Conservation (phyloP, 2,113 vertebrate genomes). For the Rhea pennata region DNA sequence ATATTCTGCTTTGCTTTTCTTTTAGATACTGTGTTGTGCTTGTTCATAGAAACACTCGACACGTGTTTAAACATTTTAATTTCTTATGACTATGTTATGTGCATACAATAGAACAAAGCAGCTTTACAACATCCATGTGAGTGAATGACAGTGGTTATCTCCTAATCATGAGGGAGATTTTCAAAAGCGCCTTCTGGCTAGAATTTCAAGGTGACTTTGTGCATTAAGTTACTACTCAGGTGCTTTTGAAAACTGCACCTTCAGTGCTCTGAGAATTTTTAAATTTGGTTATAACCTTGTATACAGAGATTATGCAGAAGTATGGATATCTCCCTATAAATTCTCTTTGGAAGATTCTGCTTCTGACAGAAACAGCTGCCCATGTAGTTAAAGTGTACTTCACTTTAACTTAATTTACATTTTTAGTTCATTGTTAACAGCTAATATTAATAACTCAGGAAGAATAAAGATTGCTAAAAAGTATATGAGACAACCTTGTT, state of each 20-base stretch:
- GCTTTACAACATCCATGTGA: conserved; percentile 4
- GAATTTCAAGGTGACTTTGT: conserved; percentile 33
- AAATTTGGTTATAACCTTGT: background rate
- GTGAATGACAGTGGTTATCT: background rate
- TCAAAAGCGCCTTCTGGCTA: background rate
- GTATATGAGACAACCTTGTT: background rate
- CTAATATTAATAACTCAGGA: background rate
- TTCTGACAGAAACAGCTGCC: background rate
- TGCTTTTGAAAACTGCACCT: background rate
- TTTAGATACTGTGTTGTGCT: background rate
- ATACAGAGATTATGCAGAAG: background rate
- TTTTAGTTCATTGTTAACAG: background rate
- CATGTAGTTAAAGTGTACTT: background rate
- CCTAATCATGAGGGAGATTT: conserved; percentile 30
- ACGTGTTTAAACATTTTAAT: background rate
- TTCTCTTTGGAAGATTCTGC: background rate
- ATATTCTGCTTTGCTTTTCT: background rate
- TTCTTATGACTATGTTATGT: conserved; percentile 14
- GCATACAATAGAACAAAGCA: background rate
- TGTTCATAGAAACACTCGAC: background rate
- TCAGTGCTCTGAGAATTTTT: background rate
- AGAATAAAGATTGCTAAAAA: background rate
- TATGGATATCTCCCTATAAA: background rate
- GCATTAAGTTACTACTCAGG: background rate
- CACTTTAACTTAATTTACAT: background rate